phyloP scores from a whole-genome alignment of 2,888 invertebrate species.

The Antheraea assamensis region DNA sequence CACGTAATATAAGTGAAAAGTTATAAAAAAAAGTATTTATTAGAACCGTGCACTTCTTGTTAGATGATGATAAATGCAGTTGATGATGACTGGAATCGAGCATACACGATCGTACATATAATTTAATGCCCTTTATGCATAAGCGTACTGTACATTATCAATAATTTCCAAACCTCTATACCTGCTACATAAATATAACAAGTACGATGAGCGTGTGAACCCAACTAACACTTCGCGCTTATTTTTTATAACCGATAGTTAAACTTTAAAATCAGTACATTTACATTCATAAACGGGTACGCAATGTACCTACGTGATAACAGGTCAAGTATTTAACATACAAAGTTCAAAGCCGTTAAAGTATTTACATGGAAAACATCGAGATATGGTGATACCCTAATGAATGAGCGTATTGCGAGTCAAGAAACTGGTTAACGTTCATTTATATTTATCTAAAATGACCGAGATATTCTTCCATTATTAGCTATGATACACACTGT shows the following conservation, averaged over 20 bases:
- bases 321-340: slow-evolving; percentile 34
- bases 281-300: slow-evolving; percentile 30
- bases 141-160: background rate
- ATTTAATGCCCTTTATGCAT: background rate
- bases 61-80: too few relatives aligned
- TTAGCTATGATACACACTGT: background rate
- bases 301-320: background rate
- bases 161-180: background rate
- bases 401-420: slow-evolving; percentile 38
- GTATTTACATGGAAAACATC: slow-evolving; percentile 54
- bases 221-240: background rate
- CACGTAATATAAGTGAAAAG: too few relatives aligned
- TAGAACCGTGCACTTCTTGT: too few relatives aligned
- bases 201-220: background rate
- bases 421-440: slow-evolving; percentile 8
- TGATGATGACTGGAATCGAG: too few relatives aligned
- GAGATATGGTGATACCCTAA: slow-evolving; percentile 31
- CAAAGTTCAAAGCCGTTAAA: slow-evolving; percentile 46
- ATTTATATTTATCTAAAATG: background rate
- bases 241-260: slow-evolving; percentile 15
- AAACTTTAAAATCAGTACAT: slow-evolving; percentile 16
- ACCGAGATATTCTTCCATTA: background rate
- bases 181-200: background rate
- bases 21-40: too few relatives aligned
- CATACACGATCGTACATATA: background rate